Percentiles rank a stretch among this genome's conserved stretches.
Conservation (phyloP, 2,888 invertebrate genomes). For the Alentia gelatinosa region DNA sequence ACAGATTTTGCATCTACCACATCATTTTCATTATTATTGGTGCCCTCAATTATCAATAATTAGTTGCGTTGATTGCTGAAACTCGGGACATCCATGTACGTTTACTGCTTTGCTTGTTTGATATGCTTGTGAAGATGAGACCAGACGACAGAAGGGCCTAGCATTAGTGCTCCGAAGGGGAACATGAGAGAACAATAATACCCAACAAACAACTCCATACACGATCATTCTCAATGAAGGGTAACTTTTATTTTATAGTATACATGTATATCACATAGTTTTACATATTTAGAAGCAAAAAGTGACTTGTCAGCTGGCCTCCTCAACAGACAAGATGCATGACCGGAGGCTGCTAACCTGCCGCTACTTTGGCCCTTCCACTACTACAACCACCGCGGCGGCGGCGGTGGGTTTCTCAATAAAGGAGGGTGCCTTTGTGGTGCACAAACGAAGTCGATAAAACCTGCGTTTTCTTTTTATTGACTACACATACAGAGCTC, state of each 20-base stretch:
- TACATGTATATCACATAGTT: slow-evolving; percentile 59
- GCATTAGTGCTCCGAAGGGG: too few relatives aligned
- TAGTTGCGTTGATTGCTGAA: too few relatives aligned
- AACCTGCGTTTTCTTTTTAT: slow-evolving; percentile 34
- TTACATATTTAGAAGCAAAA: slow-evolving; percentile 58
- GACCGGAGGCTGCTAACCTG: slow-evolving; percentile 9
- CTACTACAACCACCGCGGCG: neutral
- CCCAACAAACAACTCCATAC: too few relatives aligned
- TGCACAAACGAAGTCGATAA: slow-evolving; percentile 50
- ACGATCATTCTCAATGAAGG: slow-evolving; percentile 56
- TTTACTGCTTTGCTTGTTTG: too few relatives aligned
- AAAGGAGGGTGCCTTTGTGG: neutral
- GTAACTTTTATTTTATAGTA: slow-evolving; percentile 57
- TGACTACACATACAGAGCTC: slow-evolving; percentile 30
- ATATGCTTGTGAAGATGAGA: too few relatives aligned
- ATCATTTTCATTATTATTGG: too few relatives aligned
- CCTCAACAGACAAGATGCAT: slow-evolving; percentile 28
- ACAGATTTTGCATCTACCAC: too few relatives aligned
- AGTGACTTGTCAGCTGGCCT: slow-evolving; percentile 50
- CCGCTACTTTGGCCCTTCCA: neutral
- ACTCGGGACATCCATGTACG: too few relatives aligned
- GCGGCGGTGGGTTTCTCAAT: neutral
- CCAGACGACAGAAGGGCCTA: too few relatives aligned
- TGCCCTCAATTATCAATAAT: too few relatives aligned
- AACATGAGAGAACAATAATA: too few relatives aligned